A percentile compares a stretch with the other conserved stretches of the same genome.
phyloP scores from a whole-genome alignment of 2,888 invertebrate species.

The Aromia moschata region DNA sequence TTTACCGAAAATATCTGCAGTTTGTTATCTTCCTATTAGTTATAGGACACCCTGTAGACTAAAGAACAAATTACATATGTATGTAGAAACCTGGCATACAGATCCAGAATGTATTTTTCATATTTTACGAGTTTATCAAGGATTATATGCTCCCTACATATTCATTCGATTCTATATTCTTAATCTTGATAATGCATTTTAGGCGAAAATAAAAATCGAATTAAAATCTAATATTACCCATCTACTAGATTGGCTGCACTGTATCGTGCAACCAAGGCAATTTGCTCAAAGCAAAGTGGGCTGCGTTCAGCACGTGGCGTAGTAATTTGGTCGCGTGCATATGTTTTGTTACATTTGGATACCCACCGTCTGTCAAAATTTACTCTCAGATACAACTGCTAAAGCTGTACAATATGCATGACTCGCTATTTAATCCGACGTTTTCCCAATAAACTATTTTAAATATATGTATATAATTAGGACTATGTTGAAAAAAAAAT shows the following conservation, averaged over 20 bases:
- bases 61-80: too few relatives aligned
- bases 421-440: neutral
- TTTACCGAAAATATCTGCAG: too few relatives aligned
- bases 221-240: constrained; percentile 45
- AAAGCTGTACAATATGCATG: neutral
- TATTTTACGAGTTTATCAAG: too few relatives aligned
- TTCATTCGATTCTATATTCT: too few relatives aligned
- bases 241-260: constrained; percentile 34
- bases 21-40: too few relatives aligned
- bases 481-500: too few relatives aligned
- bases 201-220: constrained; percentile 44
- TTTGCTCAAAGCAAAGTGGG: constrained; percentile 37
- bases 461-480: too few relatives aligned
- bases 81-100: too few relatives aligned
- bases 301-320: constrained; percentile 29
- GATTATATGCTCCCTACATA: too few relatives aligned
- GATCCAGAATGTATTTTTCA: too few relatives aligned
- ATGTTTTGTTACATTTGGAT: constrained; percentile 13
- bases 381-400: neutral
- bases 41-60: too few relatives aligned
- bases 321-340: constrained; percentile 37
- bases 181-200: constrained; percentile 39
- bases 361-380: constrained; percentile 9
- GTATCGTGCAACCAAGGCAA: constrained; percentile 25
- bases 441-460: too few relatives aligned